Conservation (phyloP, 2,113 vertebrate species). For the Neotragus moschatus region DNA sequence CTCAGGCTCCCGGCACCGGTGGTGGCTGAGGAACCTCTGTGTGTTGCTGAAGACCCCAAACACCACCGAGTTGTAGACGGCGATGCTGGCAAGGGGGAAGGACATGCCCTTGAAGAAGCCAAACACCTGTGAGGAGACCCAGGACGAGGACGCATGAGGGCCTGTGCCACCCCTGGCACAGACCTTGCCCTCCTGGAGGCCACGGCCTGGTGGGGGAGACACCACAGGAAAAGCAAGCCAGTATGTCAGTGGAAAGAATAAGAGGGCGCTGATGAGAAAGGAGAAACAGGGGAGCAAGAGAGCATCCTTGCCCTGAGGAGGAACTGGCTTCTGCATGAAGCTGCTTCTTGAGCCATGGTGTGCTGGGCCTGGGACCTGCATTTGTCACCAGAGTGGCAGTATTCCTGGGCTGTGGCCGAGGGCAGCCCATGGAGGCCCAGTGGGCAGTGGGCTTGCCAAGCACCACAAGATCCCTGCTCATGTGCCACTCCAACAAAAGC, state of each 20-base stretch:
- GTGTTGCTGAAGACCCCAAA: slow-evolving; percentile 94
- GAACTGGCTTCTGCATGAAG: rapidly evolving
- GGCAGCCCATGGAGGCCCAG: neutral
- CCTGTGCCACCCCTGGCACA: rapidly evolving
- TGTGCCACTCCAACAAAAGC: neutral
- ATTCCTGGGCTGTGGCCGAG: neutral
- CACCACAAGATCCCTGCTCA: neutral
- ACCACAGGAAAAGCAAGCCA: neutral
- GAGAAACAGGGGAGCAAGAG: rapidly evolving
- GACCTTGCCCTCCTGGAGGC: neutral
- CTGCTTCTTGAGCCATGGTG: neutral
- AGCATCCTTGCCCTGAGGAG: neutral
- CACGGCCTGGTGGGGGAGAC: rapidly evolving
- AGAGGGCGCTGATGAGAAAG: neutral
- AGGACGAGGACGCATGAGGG: neutral
- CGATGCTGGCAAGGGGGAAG: slow-evolving; percentile 93
- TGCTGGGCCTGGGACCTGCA: neutral
- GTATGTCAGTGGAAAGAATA: neutral
- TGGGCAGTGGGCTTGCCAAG: neutral
- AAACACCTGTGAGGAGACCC: slow-evolving; percentile 77
- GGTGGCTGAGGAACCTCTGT: slow-evolving; percentile 85
- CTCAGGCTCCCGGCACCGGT: slow-evolving; percentile 76
- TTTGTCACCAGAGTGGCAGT: neutral
- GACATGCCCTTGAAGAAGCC: slow-evolving; percentile 99
- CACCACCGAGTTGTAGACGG: slow-evolving; percentile 92